Conservation (phyloP, 2,888 invertebrate species). For the Pachycephus smyrnensis region DNA sequence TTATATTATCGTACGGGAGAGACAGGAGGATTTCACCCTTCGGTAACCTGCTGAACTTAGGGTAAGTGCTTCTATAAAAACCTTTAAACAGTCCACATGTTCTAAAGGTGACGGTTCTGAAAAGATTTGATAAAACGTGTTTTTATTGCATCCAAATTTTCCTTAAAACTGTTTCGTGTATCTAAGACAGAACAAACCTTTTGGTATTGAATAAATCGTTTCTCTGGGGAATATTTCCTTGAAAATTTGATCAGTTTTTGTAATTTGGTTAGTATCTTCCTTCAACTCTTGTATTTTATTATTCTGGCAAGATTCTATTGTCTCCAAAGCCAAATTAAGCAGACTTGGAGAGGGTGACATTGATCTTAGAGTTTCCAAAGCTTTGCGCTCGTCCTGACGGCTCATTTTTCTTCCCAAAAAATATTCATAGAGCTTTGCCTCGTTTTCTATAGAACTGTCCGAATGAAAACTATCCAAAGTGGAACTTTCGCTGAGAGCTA, state of each 20-base stretch:
- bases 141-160: neutral
- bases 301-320: slow-evolving; percentile 32
- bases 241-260: neutral
- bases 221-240: neutral
- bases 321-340: slow-evolving; percentile 45
- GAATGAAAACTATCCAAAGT: slow-evolving; percentile 34
- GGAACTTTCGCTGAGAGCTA: slow-evolving; percentile 41
- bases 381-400: slow-evolving; percentile 61
- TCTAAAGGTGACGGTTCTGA: slow-evolving; percentile 41
- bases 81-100: slow-evolving; percentile 66
- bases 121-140: neutral
- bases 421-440: slow-evolving; percentile 48
- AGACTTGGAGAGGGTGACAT: slow-evolving; percentile 62
- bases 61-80: slow-evolving; percentile 64
- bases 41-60: slow-evolving; percentile 67
- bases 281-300: slow-evolving; percentile 8
- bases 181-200: slow-evolving; percentile 10
- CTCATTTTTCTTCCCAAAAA: slow-evolving; percentile 64
- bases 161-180: neutral
- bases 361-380: slow-evolving; percentile 63
- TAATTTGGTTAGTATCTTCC: neutral
- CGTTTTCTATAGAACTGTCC: slow-evolving; percentile 32
- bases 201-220: neutral
- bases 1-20: slow-evolving; percentile 43
- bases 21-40: slow-evolving; percentile 57